Evolutionary conservation across 2,888 invertebrate genomes (phyloP), one percentile per base, ranked within the genome.

Genomic region (Euzetes globulus): DNA sequence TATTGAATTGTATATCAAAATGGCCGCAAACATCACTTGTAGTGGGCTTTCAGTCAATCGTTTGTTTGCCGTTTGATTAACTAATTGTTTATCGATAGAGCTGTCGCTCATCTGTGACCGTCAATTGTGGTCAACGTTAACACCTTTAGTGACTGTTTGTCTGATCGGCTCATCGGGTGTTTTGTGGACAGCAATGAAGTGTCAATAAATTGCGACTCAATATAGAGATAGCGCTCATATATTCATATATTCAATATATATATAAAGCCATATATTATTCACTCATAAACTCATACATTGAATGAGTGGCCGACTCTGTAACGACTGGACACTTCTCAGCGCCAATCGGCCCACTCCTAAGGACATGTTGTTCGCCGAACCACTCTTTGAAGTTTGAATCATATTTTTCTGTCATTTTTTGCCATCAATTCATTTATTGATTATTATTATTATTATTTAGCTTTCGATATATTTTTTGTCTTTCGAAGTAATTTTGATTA

Each of bases 151-250:
- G 13, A 41, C 13, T 41, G 41, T 41, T 41, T 41, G 13, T 41
- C 13, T 41, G 13, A 41, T 41, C 41, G 13, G 13, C 41, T 41
- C 13, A 9, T 9, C 1, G 11, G 11, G 1, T 41, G 11, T 41
- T 41, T 13, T 41, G 41, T 41, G 22, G 13, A 22, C 22, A 22
- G 55, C 13, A 22, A 22, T 55, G 55, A 55, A 55, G 68, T 45
- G 22, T 17, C 41, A 41, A 37, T 68, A 68, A 41, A 68, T 68
- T 68, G 68, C 68, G 68, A 41, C 45, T 68, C 41, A 68, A 68
- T 37, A 68, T 45, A 68, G 68, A 68, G 68, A 65, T 65, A 68
- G 68, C 68, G 41, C 68, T 68, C 68, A 41, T 68, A 68, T 60
- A 33, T 17, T 13, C 33, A 17, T 60, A 6, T 5, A 27, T 27